These are phyloP conservation scores for Trichomalopsis sarcophagae DNA, from an alignment of 1,140 invertebrate species.

Conservation along the genomic window DNA sequence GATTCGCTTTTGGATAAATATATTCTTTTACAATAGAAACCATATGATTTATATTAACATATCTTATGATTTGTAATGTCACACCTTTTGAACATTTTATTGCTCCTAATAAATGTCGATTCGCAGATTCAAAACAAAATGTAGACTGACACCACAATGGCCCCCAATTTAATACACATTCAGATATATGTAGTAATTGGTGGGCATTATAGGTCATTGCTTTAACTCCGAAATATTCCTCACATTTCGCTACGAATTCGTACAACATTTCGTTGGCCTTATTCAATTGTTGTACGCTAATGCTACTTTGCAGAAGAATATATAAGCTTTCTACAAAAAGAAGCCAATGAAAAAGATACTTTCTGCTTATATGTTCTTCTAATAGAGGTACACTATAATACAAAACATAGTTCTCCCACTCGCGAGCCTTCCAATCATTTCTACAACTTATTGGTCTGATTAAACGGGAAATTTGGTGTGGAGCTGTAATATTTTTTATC, in stretches of 20 bases:
- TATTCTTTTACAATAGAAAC: conserved; percentile 1
- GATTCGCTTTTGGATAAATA: neutral
- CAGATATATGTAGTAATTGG: conserved; percentile 45
- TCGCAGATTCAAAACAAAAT: conserved; percentile 52
- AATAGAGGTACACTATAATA: conserved; percentile 46
- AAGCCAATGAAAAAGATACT: conserved; percentile 36
- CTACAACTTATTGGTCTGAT: conserved; percentile 23
- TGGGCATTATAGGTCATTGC: conserved; percentile 54
- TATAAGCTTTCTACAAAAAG: conserved; percentile 32
- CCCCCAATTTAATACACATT: conserved; percentile 52
- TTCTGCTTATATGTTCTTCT: neutral
- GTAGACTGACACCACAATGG: conserved; percentile 48
- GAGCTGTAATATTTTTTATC: conserved; percentile 32
- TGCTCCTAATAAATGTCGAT: conserved; percentile 36
- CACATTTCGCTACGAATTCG: conserved; percentile 38
- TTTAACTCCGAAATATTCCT: conserved; percentile 34
- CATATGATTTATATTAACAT: conserved; percentile 22
- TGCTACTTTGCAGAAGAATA: conserved; percentile 22
- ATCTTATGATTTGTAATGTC: conserved; percentile 1
- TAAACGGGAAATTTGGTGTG: conserved; percentile 38
- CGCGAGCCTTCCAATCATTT: conserved; percentile 36
- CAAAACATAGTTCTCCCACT: conserved; percentile 48
- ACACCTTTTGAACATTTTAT: conserved; percentile 31
- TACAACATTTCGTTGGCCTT: conserved; percentile 19
- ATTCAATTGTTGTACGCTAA: conserved; percentile 35